Conservation (phyloP, 2,888 invertebrate species). For the Dicranocentrus wangi region DNA sequence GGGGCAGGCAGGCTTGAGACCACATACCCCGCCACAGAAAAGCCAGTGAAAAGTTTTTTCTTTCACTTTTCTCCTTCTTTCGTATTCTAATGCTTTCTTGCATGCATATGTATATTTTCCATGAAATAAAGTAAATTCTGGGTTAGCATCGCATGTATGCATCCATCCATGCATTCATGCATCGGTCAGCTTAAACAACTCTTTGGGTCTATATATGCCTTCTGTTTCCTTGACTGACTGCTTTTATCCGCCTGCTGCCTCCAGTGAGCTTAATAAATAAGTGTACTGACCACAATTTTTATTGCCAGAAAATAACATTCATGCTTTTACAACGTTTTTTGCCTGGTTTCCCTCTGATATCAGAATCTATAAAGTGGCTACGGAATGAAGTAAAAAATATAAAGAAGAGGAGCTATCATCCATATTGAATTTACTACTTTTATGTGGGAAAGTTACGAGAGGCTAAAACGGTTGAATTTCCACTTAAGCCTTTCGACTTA, state of each 20-base stretch:
- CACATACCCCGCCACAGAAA: conserved; percentile 37
- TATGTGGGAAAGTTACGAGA: conserved; percentile 61
- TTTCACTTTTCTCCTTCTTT: conserved; percentile 53
- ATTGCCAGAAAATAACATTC: conserved; percentile 58
- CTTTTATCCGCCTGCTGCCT: conserved; percentile 58
- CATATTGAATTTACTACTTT: conserved; percentile 60
- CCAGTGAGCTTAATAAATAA: conserved; percentile 61
- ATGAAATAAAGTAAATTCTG: conserved; percentile 64
- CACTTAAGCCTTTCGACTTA: conserved; percentile 36
- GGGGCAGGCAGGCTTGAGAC: conserved; percentile 52
- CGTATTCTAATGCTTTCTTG: conserved; percentile 65
- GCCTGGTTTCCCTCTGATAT: conserved; percentile 28
- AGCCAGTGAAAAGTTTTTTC: conserved; percentile 22
- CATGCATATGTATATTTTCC: conserved; percentile 66
- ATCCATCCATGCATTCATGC: conserved; percentile 50
- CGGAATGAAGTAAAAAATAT: conserved; percentile 43
- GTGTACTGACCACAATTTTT: conserved; percentile 58
- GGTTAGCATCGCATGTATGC: conserved; percentile 46
- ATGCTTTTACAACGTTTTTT: conserved; percentile 49
- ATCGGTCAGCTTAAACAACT: conserved; percentile 53
- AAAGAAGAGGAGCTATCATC: conserved; percentile 32
- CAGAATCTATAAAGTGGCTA: conserved; percentile 52
- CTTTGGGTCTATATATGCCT: too few species aligned
- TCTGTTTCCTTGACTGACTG: conserved; percentile 35
- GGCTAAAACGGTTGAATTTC: conserved; percentile 51